Conservation (phyloP, 2,888 invertebrate species). For the Aproaerema taeniolella region DNA sequence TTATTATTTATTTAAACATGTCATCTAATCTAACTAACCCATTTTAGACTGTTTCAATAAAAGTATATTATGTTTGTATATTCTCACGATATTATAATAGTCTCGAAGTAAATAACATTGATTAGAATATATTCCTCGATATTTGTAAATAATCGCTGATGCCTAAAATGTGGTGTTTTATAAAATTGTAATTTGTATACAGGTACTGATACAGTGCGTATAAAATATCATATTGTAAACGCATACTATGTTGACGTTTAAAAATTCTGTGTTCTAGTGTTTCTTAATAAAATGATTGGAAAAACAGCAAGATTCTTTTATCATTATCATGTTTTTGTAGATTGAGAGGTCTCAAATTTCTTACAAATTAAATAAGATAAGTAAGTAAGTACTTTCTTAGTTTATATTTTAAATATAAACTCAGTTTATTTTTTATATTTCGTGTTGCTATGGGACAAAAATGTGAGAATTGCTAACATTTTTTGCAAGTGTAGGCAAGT, state of each 20-base stretch:
- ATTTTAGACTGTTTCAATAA: no score
- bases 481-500: background rate
- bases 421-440: no score
- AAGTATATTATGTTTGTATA: no score
- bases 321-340: no score
- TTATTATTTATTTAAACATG: no score
- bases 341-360: no score
- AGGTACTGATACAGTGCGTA: constrained; percentile 13
- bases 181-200: constrained; percentile 25
- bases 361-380: no score
- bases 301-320: background rate
- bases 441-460: no score
- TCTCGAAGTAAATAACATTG: constrained; percentile 1
- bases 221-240: constrained; percentile 17
- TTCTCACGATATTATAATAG: background rate
- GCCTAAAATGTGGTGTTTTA: constrained; percentile 10
- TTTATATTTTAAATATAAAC: no score
- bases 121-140: constrained; percentile 10
- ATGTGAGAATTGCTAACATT: no score
- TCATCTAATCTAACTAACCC: no score
- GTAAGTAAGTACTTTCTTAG: no score
- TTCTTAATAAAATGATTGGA: constrained; percentile 46
- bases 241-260: constrained; percentile 30
- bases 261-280: constrained; percentile 52
- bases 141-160: constrained; percentile 7